phyloP scores from a whole-genome alignment of 2,888 invertebrate species.

The Dasypogon diadema region DNA sequence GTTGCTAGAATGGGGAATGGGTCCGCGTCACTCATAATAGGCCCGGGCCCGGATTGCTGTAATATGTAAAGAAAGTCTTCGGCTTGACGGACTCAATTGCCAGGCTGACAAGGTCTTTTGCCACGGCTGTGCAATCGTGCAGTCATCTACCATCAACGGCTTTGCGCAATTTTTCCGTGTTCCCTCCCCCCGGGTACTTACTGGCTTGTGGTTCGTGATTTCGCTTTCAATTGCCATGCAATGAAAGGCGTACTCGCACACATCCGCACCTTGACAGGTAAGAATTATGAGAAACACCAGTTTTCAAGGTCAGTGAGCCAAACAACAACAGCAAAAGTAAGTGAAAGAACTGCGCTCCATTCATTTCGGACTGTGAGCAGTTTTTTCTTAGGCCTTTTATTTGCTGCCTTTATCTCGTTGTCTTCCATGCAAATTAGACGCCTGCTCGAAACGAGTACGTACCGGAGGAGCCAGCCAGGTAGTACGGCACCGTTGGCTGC shows the following conservation, averaged over 20 bases:
- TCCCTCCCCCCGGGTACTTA: slow-evolving; percentile 17
- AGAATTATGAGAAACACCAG: slow-evolving; percentile 50
- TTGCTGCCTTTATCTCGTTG: neutral
- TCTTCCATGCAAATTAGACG: neutral
- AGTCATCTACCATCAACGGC: slow-evolving; percentile 41
- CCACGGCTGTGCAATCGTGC: slow-evolving; percentile 37
- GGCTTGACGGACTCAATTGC: slow-evolving; percentile 40
- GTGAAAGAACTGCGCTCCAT: slow-evolving; percentile 40
- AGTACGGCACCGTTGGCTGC: neutral
- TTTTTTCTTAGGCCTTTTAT: slow-evolving; percentile 17
- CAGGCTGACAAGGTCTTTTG: slow-evolving; percentile 26
- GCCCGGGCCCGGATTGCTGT: neutral
- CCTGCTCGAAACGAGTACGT: neutral
- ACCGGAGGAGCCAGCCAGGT: neutral
- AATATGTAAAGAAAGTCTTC: slow-evolving; percentile 29
- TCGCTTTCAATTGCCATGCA: slow-evolving; percentile 46
- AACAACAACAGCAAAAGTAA: slow-evolving; percentile 28
- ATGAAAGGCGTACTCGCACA: slow-evolving; percentile 42
- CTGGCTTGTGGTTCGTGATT: slow-evolving; percentile 43
- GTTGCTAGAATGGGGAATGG: neutral
- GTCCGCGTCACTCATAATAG: neutral
- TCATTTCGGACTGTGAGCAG: slow-evolving; percentile 29
- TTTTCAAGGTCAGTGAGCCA: slow-evolving; percentile 49
- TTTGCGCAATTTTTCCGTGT: slow-evolving; percentile 46
- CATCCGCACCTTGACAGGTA: slow-evolving; percentile 41